Base-by-base conservation (phyloP, 2,888 invertebrate genomes). In the Macrophya annulata region DNA sequence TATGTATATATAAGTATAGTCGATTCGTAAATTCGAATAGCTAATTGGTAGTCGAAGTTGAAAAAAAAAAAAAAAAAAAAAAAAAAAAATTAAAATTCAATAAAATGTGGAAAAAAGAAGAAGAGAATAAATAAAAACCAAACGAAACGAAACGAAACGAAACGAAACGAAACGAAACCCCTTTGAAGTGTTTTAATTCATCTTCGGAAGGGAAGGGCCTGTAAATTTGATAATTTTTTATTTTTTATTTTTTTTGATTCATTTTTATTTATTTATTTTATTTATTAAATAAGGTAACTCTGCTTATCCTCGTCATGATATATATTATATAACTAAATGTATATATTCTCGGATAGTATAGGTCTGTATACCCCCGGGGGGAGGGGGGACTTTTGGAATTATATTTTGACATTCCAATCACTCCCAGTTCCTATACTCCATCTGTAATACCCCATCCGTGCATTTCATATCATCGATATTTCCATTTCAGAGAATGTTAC, bases 401-500 rank as follows among this genome's bases (percentile, higher is more conserved):
- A 68, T 17, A 37, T 68, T 68, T 37, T 68, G 37, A 68, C 37
- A 68, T 37, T 37, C 37, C 37, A 68, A 37, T 68, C 17, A 68
- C 5, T 15, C 37, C 37, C 25, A 31, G 4, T 0, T 17, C 10
- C 4, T 62, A 21, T 12, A 12, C 25, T 10, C 37, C n/a, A 15
- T 4, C 17, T 5, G 15, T 12, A 15, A 17, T 55, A 15, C 55
- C 55, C 55, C 17, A 17, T 55, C 68, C 25, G 68, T n/a, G 55
- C n/a, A 55, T 55, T 55, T 55, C 55, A 6, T 55, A 55, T 55
- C 55, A 21, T 8, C 25, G 10, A 37, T 68, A 37, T 68, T 68
- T 68, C 68, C 68, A 68, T 68, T 37, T 15, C 68, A 25, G 37
- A 68, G 25, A 68, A 68, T 68, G 25, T 62, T 25, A 62, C 62